phyloP scores from a whole-genome alignment of 2,888 invertebrate species.

The Operophtera brumata region DNA sequence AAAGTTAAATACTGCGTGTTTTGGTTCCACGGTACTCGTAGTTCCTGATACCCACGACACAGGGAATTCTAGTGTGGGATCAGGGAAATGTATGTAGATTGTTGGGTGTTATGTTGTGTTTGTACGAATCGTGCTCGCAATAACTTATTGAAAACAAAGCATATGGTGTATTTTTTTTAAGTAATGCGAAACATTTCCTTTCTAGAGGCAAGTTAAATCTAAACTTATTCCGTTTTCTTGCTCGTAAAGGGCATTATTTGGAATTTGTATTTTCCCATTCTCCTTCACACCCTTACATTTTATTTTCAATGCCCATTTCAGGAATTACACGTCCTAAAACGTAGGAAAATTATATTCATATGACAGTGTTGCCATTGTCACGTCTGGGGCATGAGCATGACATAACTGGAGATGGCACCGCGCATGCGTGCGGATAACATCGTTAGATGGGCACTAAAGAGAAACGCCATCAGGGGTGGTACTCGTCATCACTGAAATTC shows the following conservation, averaged over 20 bases:
- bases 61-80: no score
- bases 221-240: slow-evolving; percentile 22
- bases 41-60: slow-evolving; percentile 18
- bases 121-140: slow-evolving; percentile 11
- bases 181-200: no score
- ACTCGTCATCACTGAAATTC: slow-evolving; percentile 72
- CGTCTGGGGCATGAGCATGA: slow-evolving; percentile 47
- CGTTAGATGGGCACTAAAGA: slow-evolving; percentile 69
- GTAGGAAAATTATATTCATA: slow-evolving; percentile 45
- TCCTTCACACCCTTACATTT: slow-evolving; percentile 30
- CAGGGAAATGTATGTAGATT: no score
- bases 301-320: slow-evolving; percentile 35
- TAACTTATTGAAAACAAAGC: slow-evolving; percentile 21
- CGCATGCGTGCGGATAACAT: slow-evolving; percentile 72
- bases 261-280: slow-evolving; percentile 29
- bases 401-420: slow-evolving; percentile 42
- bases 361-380: slow-evolving; percentile 48
- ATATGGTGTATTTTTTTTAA: slow-evolving; percentile 22
- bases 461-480: slow-evolving; percentile 53
- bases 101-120: no score
- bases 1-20: no score
- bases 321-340: slow-evolving; percentile 40
- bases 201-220: slow-evolving; percentile 15
- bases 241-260: slow-evolving; percentile 19
- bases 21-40: no score